phyloP scores from a whole-genome alignment of 2,113 vertebrate species.

The Phylloscopus trochiloides region DNA sequence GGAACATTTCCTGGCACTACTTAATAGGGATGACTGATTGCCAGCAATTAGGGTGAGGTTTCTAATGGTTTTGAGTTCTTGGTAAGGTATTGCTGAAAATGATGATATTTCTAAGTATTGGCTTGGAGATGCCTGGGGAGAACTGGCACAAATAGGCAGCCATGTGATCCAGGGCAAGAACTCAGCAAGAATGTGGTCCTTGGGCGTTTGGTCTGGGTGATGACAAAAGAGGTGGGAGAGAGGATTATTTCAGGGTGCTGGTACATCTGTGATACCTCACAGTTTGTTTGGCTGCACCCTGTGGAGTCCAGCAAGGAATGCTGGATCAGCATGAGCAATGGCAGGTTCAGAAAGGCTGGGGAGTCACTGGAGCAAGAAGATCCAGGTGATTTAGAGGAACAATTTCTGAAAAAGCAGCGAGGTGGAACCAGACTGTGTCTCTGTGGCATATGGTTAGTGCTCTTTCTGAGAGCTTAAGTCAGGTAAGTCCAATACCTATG shows the following conservation, averaged over 20 bases:
- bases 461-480: not conserved
- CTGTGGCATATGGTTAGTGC: not conserved
- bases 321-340: not conserved
- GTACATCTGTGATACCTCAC: not conserved
- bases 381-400: not conserved
- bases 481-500: not conserved
- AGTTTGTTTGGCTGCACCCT: accelerated
- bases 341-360: not conserved
- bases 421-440: not conserved
- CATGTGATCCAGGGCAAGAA: not conserved
- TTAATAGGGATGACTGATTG: not conserved
- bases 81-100: not conserved
- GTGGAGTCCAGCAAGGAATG: accelerated
- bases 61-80: not conserved
- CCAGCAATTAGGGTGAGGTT: not conserved
- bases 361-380: not conserved
- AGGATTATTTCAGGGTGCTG: not conserved
- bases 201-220: not conserved
- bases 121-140: not conserved
- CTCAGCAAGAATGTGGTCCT: not conserved
- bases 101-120: not conserved
- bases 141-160: not conserved
- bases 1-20: not conserved
- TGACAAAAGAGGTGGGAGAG: not conserved
- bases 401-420: not conserved